A percentile compares a stretch with the other conserved stretches of the same genome.
phyloP scores from a whole-genome alignment of 1,140 invertebrate genomes.

The Onthophagus taurus region DNA sequence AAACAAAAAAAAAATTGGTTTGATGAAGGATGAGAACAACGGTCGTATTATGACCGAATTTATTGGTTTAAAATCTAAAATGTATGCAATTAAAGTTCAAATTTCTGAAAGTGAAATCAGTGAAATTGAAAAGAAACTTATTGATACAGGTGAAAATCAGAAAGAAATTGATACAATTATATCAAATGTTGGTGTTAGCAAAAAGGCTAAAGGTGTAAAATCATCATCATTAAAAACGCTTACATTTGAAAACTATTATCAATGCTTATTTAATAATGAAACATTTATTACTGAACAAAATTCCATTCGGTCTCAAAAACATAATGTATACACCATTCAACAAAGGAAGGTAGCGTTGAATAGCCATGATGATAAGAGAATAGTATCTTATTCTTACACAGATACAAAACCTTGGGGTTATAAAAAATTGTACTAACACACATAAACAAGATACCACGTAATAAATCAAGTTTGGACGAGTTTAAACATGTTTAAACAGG shows the following conservation, averaged over 20 bases:
- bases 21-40: slow-evolving; percentile 43
- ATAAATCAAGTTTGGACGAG: no score
- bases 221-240: slow-evolving; percentile 6
- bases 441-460: no score
- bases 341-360: slow-evolving; percentile 23
- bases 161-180: background rate
- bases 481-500: no score
- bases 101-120: background rate
- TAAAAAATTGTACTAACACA: no score
- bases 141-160: background rate
- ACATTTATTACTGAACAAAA: slow-evolving; percentile 12
- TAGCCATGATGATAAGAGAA: slow-evolving; percentile 18
- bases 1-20: slow-evolving; percentile 42
- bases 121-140: slow-evolving; percentile 1
- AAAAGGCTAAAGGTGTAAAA: background rate
- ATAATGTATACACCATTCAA: slow-evolving; percentile 20
- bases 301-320: slow-evolving; percentile 18
- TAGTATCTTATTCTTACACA: slow-evolving; percentile 6
- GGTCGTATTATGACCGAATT: slow-evolving; percentile 35
- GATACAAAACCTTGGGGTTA: no score
- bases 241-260: slow-evolving; percentile 23
- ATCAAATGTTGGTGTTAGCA: background rate
- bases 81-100: slow-evolving; percentile 32
- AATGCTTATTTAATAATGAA: slow-evolving; percentile 20
- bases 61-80: slow-evolving; percentile 38